A percentile compares a stretch with the other conserved stretches of the same genome.
Evolutionary conservation across 2,113 vertebrate genomes (phyloP).

Genomic region (Talpa occidentalis): DNA sequence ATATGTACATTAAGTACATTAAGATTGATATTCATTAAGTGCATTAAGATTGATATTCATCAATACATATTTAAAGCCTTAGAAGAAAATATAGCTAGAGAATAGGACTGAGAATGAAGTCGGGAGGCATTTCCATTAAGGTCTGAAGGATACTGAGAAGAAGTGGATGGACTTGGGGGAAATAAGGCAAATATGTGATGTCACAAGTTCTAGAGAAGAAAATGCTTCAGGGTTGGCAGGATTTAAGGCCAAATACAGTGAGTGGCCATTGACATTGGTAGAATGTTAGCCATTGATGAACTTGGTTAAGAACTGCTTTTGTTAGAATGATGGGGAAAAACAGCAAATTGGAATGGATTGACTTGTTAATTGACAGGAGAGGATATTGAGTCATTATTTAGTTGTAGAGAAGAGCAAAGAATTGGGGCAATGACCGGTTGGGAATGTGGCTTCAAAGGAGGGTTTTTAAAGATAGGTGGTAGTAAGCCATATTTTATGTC

Average conservation of each 20-base stretch:
- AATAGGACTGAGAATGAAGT: neutral
- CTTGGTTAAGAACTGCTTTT: constrained; percentile 6
- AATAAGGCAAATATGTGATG: neutral
- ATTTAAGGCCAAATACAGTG: neutral
- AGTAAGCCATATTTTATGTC: neutral
- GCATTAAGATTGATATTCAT: neutral
- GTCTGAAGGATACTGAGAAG: neutral
- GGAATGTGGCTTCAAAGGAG: neutral
- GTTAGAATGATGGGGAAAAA: neutral
- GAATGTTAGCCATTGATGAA: neutral
- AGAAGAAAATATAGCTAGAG: neutral
- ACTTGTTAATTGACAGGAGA: neutral
- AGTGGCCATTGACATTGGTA: neutral
- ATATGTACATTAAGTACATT: neutral
- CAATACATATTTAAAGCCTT: neutral
- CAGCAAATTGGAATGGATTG: neutral
- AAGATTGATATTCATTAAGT: neutral
- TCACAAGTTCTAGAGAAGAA: neutral
- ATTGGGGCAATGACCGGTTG: neutral
- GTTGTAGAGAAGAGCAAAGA: neutral
- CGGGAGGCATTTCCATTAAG: neutral
- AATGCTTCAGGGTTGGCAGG: neutral
- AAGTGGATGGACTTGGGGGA: neutral
- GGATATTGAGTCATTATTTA: neutral
- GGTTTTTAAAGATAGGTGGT: neutral